Base-by-base conservation (phyloP, 2,888 invertebrate species). In the Fragum whitleyi region DNA sequence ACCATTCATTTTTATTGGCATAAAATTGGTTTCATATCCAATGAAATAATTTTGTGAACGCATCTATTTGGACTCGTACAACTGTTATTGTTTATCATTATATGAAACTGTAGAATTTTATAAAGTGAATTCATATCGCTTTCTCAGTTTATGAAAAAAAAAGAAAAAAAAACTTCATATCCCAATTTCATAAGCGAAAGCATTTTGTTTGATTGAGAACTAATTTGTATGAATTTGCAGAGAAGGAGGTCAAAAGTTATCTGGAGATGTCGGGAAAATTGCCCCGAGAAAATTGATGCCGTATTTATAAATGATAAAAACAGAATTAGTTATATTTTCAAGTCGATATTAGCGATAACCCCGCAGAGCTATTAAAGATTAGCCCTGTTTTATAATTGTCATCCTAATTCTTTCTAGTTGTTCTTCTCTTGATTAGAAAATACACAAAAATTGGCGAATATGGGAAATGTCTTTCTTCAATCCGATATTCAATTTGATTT, bases 211-310 rank as follows among this genome's bases (percentile, higher is more conserved):
- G 47, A 19, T 47, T 19, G n/a, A 47, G 47, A n/a, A 47, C 7
- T 47, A 47, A 47, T 47, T 47, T 47, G 47, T 47, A 47, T 5
- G 16, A 36, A 55, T 53, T 71, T 55, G 71, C 19, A 71, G 36
- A n/a, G 26, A 23, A 19, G 67, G 28, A 28, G 68, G 85, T 81
- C 76, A 75, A 75, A 75, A 77, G 81, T 85, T 85, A 85, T 85
- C 85, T 26, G 47, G 75, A 67, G 69, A 79, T 69, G 79, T 77
- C 79, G 74, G 36, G 47, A 70, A 73, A 77, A 82, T 82, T 81
- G 77, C 74, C 72, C 57, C 28, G 72, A 39, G 81, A 77, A 79
- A 83, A 85, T 80, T 77, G 82, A 81, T 82, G 85, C 76, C 83
- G 71, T 77, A 77, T 80, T 68, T 42, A 74, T 55, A 75, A 47